A percentile compares a stretch with the other conserved stretches of the same genome.
phyloP scores from a whole-genome alignment of 2,797 vertebrate species.

The Cephalopachus bancanus region DNA sequence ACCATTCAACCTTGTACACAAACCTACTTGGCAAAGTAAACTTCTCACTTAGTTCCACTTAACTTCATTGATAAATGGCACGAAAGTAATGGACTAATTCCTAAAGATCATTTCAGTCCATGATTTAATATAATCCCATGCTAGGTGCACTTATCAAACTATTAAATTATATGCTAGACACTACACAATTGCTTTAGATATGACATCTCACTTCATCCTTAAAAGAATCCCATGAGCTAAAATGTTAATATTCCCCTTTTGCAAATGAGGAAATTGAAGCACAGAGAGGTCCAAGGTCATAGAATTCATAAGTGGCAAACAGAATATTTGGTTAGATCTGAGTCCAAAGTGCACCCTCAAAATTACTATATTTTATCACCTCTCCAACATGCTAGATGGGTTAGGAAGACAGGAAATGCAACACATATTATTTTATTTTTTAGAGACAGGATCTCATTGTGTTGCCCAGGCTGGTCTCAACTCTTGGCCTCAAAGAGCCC shows the following conservation, averaged over 20 bases:
- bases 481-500: no score
- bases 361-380: background rate
- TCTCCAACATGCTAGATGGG: background rate
- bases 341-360: background rate
- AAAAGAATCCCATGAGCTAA: background rate
- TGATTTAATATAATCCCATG: conserved; percentile 35
- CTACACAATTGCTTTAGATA: background rate
- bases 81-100: background rate
- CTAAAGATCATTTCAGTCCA: background rate
- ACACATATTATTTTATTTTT: no score
- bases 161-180: background rate
- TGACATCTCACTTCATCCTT: conserved; percentile 27
- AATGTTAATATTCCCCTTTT: background rate
- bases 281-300: background rate
- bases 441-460: no score
- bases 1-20: background rate
- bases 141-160: background rate
- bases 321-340: conserved; percentile 3
- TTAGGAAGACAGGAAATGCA: background rate
- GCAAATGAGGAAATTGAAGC: conserved; percentile 23
- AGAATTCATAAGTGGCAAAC: background rate
- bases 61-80: conserved; percentile 37
- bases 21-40: conserved; percentile 22
- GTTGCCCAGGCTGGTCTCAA: no score
- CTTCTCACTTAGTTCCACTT: background rate